Percentiles rank a stretch among this genome's conserved stretches.
Conservation (phyloP, 2,113 vertebrate genomes). For the Ammodytes marinus region DNA sequence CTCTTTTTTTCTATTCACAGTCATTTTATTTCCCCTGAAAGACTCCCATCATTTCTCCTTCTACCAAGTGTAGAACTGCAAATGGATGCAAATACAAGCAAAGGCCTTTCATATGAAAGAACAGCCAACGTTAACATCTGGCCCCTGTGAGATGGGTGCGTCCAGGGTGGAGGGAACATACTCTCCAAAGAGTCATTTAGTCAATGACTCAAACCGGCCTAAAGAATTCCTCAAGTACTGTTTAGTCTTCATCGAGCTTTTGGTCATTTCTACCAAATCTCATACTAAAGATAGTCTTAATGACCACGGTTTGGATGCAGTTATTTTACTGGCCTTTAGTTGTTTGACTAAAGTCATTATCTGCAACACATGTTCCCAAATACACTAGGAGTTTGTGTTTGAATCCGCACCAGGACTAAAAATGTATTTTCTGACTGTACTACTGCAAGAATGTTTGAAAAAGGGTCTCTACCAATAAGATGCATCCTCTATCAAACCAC, state of each 20-base stretch:
- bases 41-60: too few species aligned
- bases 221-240: neutral
- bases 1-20: too few species aligned
- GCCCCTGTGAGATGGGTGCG: neutral
- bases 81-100: too few species aligned
- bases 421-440: neutral
- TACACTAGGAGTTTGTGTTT: neutral
- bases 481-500: neutral
- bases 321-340: neutral
- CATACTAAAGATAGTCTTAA: neutral
- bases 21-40: too few species aligned
- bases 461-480: neutral
- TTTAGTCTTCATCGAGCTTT: neutral
- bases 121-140: neutral
- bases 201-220: neutral
- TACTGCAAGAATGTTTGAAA: neutral
- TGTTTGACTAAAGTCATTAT: neutral
- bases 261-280: neutral
- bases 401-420: neutral
- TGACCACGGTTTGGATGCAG: neutral
- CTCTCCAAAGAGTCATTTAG: neutral
- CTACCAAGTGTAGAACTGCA: too few species aligned
- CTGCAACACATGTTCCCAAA: neutral
- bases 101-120: too few species aligned
- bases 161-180: neutral